Evolutionary conservation across 2,113 vertebrate genomes (phyloP).

Genomic region (Capricornis sumatraensis): DNA sequence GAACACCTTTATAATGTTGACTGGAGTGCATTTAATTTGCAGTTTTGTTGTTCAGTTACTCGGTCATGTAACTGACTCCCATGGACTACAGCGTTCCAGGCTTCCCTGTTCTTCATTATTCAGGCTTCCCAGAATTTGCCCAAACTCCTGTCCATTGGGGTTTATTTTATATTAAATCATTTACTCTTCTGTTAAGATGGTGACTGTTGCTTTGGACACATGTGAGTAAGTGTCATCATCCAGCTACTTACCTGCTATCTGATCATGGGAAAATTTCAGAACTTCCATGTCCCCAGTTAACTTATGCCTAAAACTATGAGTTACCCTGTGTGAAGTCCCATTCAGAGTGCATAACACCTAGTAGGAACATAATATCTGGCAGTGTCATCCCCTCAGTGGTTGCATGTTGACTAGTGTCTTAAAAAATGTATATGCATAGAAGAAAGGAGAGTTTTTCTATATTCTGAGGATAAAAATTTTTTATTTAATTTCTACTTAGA

Average conservation of each 20-base stretch:
- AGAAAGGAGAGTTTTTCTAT: background rate
- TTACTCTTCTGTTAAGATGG: background rate
- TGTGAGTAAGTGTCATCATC: background rate
- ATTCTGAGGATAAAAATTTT: background rate
- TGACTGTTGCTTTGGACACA: background rate
- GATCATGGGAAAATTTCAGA: background rate
- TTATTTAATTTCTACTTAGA: background rate
- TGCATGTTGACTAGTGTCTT: background rate
- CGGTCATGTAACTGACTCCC: background rate
- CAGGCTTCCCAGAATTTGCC: background rate
- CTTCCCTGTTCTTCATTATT: background rate
- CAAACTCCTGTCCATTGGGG: background rate
- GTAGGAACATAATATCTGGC: background rate
- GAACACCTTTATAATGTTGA: background rate
- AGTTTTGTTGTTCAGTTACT: background rate
- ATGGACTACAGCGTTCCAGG: background rate
- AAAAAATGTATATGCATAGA: background rate
- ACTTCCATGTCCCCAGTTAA: background rate
- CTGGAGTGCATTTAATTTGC: background rate
- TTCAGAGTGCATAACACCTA: background rate
- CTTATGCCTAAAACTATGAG: background rate
- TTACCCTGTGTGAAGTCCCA: rapidly evolving
- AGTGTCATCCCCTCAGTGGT: background rate
- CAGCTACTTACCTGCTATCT: background rate
- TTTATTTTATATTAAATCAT: background rate